Evolutionary conservation across 2,888 invertebrate genomes (phyloP).

Genomic region (Euplagia quadripunctaria): DNA sequence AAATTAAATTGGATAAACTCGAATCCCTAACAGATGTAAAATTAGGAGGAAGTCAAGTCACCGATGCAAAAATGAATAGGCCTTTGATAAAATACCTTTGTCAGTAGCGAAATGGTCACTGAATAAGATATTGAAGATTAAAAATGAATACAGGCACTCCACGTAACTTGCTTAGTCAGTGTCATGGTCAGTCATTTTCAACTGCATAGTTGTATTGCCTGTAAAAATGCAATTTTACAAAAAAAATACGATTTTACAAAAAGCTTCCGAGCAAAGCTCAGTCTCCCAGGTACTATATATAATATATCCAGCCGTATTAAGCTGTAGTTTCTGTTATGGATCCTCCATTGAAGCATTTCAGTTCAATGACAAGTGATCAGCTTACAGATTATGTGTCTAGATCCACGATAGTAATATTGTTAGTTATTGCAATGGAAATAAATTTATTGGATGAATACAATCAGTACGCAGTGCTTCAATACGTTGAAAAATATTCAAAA

Average conservation of each 20-base stretch:
- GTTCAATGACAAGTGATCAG: background rate
- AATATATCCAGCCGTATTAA: too few relatives aligned
- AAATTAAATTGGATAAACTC: slow-evolving; percentile 57
- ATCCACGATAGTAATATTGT: background rate
- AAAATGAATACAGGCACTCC: slow-evolving; percentile 22
- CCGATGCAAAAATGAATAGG: slow-evolving; percentile 72
- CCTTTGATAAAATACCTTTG: slow-evolving; percentile 65
- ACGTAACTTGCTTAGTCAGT: slow-evolving; percentile 29
- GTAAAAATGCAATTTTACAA: too few relatives aligned
- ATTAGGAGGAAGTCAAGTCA: slow-evolving; percentile 62
- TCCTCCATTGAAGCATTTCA: too few relatives aligned
- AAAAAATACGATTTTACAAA: too few relatives aligned
- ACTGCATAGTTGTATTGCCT: too few relatives aligned
- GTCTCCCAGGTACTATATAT: too few relatives aligned
- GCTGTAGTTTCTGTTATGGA: too few relatives aligned
- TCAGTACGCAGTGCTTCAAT: background rate
- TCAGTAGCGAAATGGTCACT: slow-evolving; percentile 39
- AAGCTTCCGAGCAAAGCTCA: too few relatives aligned
- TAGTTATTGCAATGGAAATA: background rate
- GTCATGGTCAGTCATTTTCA: background rate
- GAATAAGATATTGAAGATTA: slow-evolving; percentile 30
- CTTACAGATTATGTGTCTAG: background rate
- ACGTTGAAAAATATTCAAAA: background rate
- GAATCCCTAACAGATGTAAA: slow-evolving; percentile 63
- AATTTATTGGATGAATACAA: background rate